Evolutionary conservation across 2,888 invertebrate species (phyloP).

Genomic region (Hydrotaea diabolus): DNA sequence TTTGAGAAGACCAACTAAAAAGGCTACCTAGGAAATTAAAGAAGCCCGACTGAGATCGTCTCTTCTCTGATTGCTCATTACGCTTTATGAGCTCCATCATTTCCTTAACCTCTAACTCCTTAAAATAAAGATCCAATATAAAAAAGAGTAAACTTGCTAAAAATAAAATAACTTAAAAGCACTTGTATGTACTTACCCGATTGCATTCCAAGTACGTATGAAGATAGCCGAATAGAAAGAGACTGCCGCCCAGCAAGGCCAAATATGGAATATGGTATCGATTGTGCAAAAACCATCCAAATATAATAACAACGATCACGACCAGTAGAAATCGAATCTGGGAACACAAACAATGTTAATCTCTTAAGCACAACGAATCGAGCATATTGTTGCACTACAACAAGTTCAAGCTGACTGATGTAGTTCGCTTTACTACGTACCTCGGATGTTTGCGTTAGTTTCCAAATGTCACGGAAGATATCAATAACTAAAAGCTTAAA

Average conservation of each 20-base stretch:
- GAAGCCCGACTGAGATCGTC: slow-evolving; percentile 30
- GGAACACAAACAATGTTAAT: slow-evolving; percentile 47
- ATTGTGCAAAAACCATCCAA: slow-evolving; percentile 70
- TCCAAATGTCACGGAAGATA: slow-evolving; percentile 70
- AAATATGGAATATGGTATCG: slow-evolving; percentile 69
- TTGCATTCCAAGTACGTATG: slow-evolving; percentile 77
- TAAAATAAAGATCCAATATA: no score
- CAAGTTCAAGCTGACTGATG: neutral
- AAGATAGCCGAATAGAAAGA: slow-evolving; percentile 73
- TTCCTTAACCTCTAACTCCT: slow-evolving; percentile 74
- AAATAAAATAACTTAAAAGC: no score
- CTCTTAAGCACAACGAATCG: slow-evolving; percentile 4
- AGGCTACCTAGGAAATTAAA: slow-evolving; percentile 65
- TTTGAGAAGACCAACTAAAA: slow-evolving; percentile 37
- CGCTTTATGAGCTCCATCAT: slow-evolving; percentile 71
- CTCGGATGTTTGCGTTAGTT: slow-evolving; percentile 71
- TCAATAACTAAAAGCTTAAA: slow-evolving; percentile 69
- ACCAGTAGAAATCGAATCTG: slow-evolving; percentile 73
- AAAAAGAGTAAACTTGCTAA: no score
- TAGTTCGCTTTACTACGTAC: slow-evolving; percentile 66
- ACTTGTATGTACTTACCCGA: slow-evolving; percentile 71
- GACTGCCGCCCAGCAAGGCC: slow-evolving; percentile 67
- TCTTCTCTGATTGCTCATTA: slow-evolving; percentile 18
- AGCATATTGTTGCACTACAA: neutral
- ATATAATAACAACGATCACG: slow-evolving; percentile 58